Conservation (phyloP, 2,113 vertebrate species). For the Colius striatus region DNA sequence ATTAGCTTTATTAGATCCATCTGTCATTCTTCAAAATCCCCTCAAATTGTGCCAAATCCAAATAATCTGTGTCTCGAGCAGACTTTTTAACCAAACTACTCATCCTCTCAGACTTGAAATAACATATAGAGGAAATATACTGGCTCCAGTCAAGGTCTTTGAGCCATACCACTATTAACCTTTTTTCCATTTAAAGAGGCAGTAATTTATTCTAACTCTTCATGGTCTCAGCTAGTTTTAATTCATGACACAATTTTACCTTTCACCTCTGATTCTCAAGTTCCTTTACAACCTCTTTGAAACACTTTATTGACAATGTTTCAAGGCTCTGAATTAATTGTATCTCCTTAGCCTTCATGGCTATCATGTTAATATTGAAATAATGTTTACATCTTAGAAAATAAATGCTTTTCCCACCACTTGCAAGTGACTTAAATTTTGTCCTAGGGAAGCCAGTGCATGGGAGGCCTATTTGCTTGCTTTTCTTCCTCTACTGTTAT, state of each 20-base stretch:
- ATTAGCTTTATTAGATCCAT: slow-evolving; percentile 47
- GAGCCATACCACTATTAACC: slow-evolving; percentile 23
- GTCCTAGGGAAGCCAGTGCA: not conserved
- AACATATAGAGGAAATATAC: not conserved
- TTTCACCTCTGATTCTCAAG: not conserved
- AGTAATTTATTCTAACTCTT: slow-evolving; percentile 41
- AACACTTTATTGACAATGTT: not conserved
- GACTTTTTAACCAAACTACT: slow-evolving; percentile 5
- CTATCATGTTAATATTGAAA: not conserved
- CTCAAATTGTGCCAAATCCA: slow-evolving; percentile 16
- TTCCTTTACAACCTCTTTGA: not conserved
- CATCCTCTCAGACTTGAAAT: not conserved
- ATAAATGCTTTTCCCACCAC: not conserved
- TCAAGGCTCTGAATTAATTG: not conserved
- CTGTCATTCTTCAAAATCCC: slow-evolving; percentile 27
- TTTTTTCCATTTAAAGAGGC: slow-evolving; percentile 40
- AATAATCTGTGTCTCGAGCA: slow-evolving; percentile 17
- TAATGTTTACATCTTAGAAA: not conserved
- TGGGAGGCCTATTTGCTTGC: not conserved
- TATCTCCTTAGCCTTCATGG: not conserved
- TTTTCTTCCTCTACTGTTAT: not conserved
- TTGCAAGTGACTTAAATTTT: not conserved
- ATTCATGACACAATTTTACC: slow-evolving; percentile 18
- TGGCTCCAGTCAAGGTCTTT: slow-evolving; percentile 11
- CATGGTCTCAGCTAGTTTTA: slow-evolving; percentile 18